Base-by-base conservation (phyloP, 2,113 vertebrate species). In the Hassar affinis region DNA sequence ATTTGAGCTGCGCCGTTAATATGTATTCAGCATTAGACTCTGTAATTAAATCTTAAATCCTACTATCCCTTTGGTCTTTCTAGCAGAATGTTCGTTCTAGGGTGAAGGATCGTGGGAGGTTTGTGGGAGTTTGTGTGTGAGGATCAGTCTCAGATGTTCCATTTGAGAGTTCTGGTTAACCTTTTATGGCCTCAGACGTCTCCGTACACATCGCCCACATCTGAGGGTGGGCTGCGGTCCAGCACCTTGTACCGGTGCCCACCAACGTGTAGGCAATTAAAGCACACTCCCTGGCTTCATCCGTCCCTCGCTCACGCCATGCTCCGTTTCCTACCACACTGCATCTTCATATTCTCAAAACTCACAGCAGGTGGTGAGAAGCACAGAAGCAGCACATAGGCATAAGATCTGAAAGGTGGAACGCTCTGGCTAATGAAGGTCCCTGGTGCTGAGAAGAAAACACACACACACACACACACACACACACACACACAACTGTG, bases 241-340 rank as follows among this genome's bases (percentile, higher is more conserved):
- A 54, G 27, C 30, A 52, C 12, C 15, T 64, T 35, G 22, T 62
- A 30, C 47, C 12, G 22, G 45, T 52, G 62, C 45, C 45, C 30
- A 68, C 45, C 79, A 42, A 52, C 62, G n/a, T 81, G 61, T 7
- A 54, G 61, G 62, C 27, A 80, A 80, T 81, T 66, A 81, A 69
- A 81, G 33, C 18, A 18, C 57, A 20, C 78, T 57, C 38, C 12
- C 66, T 72, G 3, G 35, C 22, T 30, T 0, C 5, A 35, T 35
- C 30, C 6, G 38, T 66, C 47, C 30, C 79, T 38, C 8, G 30
- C 17, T n/a, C 51, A 15, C 2, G 54, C 14, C 22, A 10, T 56
- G 12, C 35, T 14, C 18, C 30, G 38, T 10, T 47, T 62, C 15
- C 7, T 51, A 52, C 15, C 7, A 18, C 14, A 20, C 15, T 75